These are phyloP conservation scores for Sinodicranocentrus sp. DNA, from an alignment of 2,888 invertebrate genomes.

Conservation along the genomic window DNA sequence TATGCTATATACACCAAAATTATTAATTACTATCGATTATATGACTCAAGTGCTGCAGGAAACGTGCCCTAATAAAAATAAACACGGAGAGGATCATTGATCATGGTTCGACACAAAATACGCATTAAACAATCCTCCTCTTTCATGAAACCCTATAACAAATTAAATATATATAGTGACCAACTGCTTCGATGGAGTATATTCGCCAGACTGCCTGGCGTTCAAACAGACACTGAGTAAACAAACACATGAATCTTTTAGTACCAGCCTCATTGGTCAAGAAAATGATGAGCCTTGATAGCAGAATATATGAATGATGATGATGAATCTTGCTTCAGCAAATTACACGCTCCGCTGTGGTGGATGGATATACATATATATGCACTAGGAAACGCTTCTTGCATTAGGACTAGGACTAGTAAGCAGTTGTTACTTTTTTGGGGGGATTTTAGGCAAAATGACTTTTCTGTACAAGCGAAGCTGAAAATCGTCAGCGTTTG, in stretches of 20 bases:
- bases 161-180: neutral
- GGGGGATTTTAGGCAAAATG: too few species aligned
- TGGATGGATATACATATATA: neutral
- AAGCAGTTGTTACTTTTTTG: neutral
- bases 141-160: neutral
- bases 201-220: slow-evolving; percentile 60
- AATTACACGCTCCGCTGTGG: neutral
- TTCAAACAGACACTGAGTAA: slow-evolving; percentile 21
- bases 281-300: neutral
- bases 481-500: neutral
- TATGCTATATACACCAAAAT: neutral
- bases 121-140: slow-evolving; percentile 26
- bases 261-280: slow-evolving; percentile 40
- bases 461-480: too few species aligned
- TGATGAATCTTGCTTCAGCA: neutral
- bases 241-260: slow-evolving; percentile 16
- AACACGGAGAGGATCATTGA: slow-evolving; percentile 32
- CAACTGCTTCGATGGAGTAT: neutral
- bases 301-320: neutral
- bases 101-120: slow-evolving; percentile 30
- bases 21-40: neutral
- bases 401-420: too few species aligned
- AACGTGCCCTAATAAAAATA: slow-evolving; percentile 51
- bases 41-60: slow-evolving; percentile 1
- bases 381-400: too few species aligned